phyloP scores from a whole-genome alignment of 2,797 vertebrate species.

The Argentina silus region DNA sequence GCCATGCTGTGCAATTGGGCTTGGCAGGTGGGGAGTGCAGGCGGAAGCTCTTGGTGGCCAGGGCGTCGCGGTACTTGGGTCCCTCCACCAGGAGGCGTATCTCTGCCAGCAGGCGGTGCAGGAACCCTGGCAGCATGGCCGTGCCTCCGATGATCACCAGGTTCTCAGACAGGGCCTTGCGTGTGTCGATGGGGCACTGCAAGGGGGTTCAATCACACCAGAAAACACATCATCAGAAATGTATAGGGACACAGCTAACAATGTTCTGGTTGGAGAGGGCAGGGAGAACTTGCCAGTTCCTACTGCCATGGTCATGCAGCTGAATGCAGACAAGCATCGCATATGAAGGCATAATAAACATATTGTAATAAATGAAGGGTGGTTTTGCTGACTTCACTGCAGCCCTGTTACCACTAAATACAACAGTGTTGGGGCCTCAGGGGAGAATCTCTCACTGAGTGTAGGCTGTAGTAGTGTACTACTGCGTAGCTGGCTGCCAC shows the following conservation, averaged over 20 bases:
- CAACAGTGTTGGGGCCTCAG: background rate
- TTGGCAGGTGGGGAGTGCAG: slow-evolving; percentile 95
- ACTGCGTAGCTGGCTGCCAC: background rate
- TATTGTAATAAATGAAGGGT: background rate
- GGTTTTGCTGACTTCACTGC: background rate
- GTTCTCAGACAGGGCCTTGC: slow-evolving; percentile 96
- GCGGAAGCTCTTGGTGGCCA: slow-evolving; percentile 91
- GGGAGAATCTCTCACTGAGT: slow-evolving; percentile 3
- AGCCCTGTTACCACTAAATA: background rate
- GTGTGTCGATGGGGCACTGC: slow-evolving; percentile 96
- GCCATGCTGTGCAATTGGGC: slow-evolving; percentile 95
- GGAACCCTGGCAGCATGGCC: slow-evolving; percentile 93
- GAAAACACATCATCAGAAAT: too few species aligned
- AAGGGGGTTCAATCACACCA: background rate
- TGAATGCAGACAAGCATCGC: background rate
- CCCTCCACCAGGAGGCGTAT: slow-evolving; percentile 92
- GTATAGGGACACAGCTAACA: background rate
- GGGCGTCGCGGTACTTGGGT: slow-evolving; percentile 87
- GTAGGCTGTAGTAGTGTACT: background rate
- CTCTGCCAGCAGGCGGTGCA: slow-evolving; percentile 93
- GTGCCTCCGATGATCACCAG: slow-evolving; percentile 95
- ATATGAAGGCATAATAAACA: background rate
- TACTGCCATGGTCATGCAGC: background rate
- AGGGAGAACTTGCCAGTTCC: too few species aligned
- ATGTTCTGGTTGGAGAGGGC: background rate